A percentile compares a stretch with the other conserved stretches of the same genome.
Conservation (phyloP, 2,113 vertebrate genomes). For the Progne subis region DNA sequence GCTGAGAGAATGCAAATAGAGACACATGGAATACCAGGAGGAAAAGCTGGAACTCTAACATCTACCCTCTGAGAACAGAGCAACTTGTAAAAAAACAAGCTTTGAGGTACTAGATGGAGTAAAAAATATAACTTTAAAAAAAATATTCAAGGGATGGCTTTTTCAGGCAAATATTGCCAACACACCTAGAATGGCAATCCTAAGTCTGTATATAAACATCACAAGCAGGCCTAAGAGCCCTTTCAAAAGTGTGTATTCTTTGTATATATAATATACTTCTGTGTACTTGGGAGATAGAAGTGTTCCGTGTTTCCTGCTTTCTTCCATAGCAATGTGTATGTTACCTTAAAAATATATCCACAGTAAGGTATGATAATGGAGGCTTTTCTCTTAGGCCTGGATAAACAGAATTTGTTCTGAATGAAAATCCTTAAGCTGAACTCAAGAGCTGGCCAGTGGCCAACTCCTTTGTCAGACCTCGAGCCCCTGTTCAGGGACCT, state of each 20-base stretch:
- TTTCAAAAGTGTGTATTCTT: conserved; percentile 29
- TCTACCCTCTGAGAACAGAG: conserved; percentile 61
- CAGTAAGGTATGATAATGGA: neutral
- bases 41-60: conserved; percentile 57
- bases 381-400: neutral
- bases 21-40: conserved; percentile 62
- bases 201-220: conserved; percentile 28
- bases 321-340: neutral
- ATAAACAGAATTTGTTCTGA: neutral
- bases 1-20: conserved; percentile 78
- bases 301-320: conserved; percentile 24
- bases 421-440: neutral
- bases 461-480: neutral
- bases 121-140: neutral
- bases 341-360: neutral
- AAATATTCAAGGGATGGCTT: neutral
- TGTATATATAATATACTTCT: conserved; percentile 48
- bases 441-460: neutral
- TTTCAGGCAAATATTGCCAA: neutral
- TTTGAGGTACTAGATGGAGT: conserved; percentile 20
- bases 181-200: neutral
- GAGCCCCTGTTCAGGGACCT: neutral
- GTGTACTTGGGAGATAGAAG: conserved; percentile 37
- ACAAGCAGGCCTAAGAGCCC: conserved; percentile 19
- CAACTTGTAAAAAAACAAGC: conserved; percentile 33